These are phyloP conservation scores for Himalopsyche japonica DNA, from an alignment of 2,888 invertebrate genomes.

Conservation along the genomic window DNA sequence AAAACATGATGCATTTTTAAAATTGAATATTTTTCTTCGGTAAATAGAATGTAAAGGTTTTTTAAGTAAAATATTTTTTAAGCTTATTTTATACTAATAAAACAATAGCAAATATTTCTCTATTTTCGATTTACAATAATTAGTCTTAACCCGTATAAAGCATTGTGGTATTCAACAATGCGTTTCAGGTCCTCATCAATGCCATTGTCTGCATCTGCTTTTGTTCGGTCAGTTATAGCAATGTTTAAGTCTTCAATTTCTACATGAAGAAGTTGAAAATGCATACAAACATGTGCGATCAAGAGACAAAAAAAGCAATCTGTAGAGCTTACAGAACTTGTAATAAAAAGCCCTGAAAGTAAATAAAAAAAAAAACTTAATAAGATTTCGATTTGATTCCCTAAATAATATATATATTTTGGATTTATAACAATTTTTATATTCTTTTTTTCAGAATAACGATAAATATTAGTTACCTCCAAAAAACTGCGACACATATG, in stretches of 20 bases:
- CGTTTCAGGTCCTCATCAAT: neutral
- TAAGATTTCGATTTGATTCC: too few species aligned
- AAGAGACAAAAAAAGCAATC: constrained; percentile 15
- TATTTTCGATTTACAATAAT: too few species aligned
- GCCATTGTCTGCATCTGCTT: neutral
- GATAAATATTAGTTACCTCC: neutral
- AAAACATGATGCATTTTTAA: too few species aligned
- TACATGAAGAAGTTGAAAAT: constrained; percentile 1
- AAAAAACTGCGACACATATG: neutral
- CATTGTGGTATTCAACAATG: constrained; percentile 12
- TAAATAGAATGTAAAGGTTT: too few species aligned
- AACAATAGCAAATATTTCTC: too few species aligned
- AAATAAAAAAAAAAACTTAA: too few species aligned
- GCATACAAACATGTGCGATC: constrained; percentile 6
- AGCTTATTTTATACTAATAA: too few species aligned
- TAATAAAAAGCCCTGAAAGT: neutral
- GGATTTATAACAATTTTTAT: too few species aligned
- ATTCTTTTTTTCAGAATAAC: too few species aligned
- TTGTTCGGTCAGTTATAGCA: neutral
- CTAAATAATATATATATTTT: too few species aligned
- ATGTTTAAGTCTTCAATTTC: neutral
- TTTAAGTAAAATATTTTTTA: too few species aligned
- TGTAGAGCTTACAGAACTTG: neutral
- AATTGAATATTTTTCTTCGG: too few species aligned
- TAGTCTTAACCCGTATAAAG: neutral